Conservation (phyloP, 1,140 invertebrate species). For the Daktulosphaira vitifoliae region DNA sequence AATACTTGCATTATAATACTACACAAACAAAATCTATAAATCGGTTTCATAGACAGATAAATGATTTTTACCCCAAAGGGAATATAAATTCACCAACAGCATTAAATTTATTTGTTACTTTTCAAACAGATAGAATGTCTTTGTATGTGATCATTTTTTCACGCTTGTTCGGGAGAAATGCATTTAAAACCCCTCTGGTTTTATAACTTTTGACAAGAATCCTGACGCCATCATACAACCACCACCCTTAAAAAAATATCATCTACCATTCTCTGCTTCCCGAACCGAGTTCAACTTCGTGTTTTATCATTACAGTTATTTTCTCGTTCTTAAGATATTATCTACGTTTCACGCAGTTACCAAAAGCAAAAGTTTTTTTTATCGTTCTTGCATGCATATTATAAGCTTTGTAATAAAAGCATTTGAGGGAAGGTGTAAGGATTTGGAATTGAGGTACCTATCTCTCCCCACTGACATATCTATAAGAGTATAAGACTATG, state of each 20-base stretch:
- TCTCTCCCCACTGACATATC: too few species aligned
- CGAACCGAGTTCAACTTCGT: slow-evolving; percentile 10
- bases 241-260: too few species aligned
- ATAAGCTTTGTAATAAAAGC: neutral
- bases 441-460: neutral
- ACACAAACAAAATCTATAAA: neutral
- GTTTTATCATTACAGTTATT: slow-evolving; percentile 20
- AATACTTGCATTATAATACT: too few species aligned
- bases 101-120: slow-evolving; percentile 13
- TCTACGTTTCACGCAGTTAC: neutral
- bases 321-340: neutral
- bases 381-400: neutral
- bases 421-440: neutral
- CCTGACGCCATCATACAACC: slow-evolving; percentile 11
- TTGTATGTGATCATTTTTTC: neutral
- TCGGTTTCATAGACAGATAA: neutral
- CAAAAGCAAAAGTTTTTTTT: slow-evolving; percentile 8
- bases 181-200: slow-evolving; percentile 2
- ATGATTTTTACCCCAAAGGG: neutral
- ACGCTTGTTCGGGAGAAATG: neutral
- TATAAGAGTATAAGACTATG: too few species aligned
- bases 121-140: neutral
- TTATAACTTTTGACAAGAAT: slow-evolving; percentile 31
- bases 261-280: neutral
- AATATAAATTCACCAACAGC: neutral